phyloP scores from a whole-genome alignment of 2,797 vertebrate genomes.

The Ammospiza maritima region DNA sequence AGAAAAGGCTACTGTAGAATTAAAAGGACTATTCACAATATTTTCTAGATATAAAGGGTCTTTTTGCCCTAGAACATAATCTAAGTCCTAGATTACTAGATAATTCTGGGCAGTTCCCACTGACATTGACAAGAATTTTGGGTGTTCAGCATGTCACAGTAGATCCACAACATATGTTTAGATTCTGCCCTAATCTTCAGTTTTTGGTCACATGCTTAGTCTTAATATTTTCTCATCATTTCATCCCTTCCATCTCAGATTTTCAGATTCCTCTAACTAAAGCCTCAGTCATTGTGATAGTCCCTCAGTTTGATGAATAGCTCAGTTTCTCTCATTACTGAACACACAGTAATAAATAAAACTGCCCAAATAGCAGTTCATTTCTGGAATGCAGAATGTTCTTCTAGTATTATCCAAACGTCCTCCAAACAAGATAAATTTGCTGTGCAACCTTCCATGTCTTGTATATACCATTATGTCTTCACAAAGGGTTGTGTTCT shows the following conservation, averaged over 20 bases:
- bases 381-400: neutral
- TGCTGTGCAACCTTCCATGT: neutral
- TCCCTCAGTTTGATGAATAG: neutral
- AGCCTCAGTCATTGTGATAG: neutral
- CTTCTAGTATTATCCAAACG: neutral
- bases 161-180: neutral
- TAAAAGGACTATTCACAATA: neutral
- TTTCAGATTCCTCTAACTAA: neutral
- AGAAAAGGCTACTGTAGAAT: neutral
- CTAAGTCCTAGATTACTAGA: neutral
- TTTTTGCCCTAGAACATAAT: neutral
- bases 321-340: neutral
- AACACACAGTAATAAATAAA: neutral
- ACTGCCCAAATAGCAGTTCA: neutral
- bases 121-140: neutral
- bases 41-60: neutral
- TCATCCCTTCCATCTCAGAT: neutral
- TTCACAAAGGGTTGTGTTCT: neutral
- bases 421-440: neutral
- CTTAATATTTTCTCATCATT: neutral
- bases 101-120: neutral
- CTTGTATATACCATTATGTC: neutral
- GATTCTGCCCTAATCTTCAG: neutral
- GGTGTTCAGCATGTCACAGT: neutral
- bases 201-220: neutral